Evolutionary conservation across 2,888 invertebrate genomes (phyloP).

Genomic region (Nudaria mundana): DNA sequence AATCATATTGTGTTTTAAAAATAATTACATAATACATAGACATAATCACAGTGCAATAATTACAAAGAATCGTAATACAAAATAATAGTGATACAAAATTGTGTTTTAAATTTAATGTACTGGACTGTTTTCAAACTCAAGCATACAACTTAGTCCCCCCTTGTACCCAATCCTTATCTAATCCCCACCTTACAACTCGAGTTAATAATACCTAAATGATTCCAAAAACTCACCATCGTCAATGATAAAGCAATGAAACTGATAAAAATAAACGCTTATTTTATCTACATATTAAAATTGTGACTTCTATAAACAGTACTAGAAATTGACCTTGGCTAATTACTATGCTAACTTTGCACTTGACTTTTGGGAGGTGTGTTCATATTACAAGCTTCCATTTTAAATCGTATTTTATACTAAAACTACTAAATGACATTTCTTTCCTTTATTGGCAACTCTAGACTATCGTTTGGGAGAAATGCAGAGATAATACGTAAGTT

Average conservation of each 20-base stretch:
- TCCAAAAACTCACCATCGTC: constrained; percentile 30
- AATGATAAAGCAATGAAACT: constrained; percentile 45
- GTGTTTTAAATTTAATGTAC: constrained; percentile 30
- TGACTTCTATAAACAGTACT: constrained; percentile 44
- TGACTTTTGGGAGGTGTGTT: constrained; percentile 23
- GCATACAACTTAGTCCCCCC: constrained; percentile 17
- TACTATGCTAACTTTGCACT: constrained; percentile 40
- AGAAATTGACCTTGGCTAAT: constrained; percentile 54
- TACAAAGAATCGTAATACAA: constrained; percentile 2
- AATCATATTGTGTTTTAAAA: not conserved
- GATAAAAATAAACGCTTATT: constrained; percentile 47
- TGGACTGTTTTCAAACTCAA: not conserved
- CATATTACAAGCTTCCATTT: constrained; percentile 3
- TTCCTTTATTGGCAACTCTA: not conserved
- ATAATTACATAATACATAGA: too few species aligned
- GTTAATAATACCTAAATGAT: constrained; percentile 31
- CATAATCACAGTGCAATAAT: too few species aligned
- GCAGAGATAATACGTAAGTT: not conserved
- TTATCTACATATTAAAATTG: constrained; percentile 46
- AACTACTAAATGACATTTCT: not conserved
- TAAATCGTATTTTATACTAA: constrained; percentile 6
- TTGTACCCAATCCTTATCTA: constrained; percentile 34
- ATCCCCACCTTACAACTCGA: constrained; percentile 33
- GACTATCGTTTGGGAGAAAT: not conserved
- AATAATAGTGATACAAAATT: constrained; percentile 13